A percentile compares a stretch with the other conserved stretches of the same genome.
These are phyloP conservation scores for Chouioia cunea DNA, from an alignment of 2,888 invertebrate species.

Conservation along the genomic window DNA sequence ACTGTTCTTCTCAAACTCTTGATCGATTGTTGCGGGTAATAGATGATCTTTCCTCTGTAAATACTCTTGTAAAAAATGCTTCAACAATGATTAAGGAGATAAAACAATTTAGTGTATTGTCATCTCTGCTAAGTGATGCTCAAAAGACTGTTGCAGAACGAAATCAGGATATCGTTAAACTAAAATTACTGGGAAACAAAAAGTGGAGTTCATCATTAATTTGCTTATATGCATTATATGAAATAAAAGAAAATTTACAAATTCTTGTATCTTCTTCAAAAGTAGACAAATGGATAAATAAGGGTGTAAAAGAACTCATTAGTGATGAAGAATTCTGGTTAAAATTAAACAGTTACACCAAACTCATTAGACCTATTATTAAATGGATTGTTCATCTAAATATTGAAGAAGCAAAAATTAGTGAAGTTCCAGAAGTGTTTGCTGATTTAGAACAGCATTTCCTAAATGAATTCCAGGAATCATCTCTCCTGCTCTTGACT, in stretches of 20 bases:
- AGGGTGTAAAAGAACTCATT: constrained; percentile 44
- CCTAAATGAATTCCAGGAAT: constrained; percentile 46
- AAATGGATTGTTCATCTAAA: constrained; percentile 49
- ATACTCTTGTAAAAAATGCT: constrained; percentile 46
- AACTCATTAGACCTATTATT: constrained; percentile 48
- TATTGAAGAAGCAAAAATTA: constrained; percentile 49
- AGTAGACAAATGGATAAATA: constrained; percentile 45
- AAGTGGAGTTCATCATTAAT: constrained; percentile 51
- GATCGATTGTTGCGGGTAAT: constrained; percentile 54
- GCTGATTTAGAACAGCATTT: constrained; percentile 50
- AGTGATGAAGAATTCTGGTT: constrained; percentile 49
- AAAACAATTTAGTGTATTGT: constrained; percentile 50
- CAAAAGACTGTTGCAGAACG: constrained; percentile 45
- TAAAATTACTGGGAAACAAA: constrained; percentile 51
- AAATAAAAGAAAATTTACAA: constrained; percentile 52
- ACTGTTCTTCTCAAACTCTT: constrained; percentile 52
- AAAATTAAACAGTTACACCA: constrained; percentile 43
- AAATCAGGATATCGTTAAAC: constrained; percentile 38
- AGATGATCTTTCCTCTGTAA: constrained; percentile 42
- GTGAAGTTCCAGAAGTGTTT: constrained; percentile 51
- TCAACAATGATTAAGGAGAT: constrained; percentile 51
- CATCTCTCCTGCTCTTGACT: constrained; percentile 40
- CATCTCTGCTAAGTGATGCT: constrained; percentile 46
- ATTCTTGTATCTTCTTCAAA: constrained; percentile 49
- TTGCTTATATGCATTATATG: constrained; percentile 50